Percentiles rank a stretch among this genome's conserved stretches.
phyloP scores from a whole-genome alignment of 2,888 invertebrate genomes.

The Lithodes maja region DNA sequence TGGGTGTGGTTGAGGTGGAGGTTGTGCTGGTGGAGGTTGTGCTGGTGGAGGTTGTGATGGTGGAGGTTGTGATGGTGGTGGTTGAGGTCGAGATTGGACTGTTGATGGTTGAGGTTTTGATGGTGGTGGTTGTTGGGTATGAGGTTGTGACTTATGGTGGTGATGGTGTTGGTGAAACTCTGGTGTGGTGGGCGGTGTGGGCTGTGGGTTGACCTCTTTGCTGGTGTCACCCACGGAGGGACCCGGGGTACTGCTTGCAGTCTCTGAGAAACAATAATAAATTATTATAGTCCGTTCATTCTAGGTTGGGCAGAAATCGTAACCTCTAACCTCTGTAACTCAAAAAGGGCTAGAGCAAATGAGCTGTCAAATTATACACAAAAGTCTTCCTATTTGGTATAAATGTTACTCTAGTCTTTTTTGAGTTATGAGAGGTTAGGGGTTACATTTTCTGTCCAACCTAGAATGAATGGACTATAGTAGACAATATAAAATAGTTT shows the following conservation, averaged over 20 bases:
- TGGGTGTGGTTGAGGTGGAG: neutral
- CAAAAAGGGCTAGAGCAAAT: too few species aligned
- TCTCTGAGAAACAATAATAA: neutral
- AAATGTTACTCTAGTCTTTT: too few species aligned
- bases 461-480: too few species aligned
- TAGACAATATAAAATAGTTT: too few species aligned
- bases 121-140: neutral
- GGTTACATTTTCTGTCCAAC: too few species aligned
- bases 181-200: neutral
- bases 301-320: too few species aligned
- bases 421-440: too few species aligned
- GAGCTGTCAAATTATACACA: too few species aligned
- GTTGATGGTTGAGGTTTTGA: neutral
- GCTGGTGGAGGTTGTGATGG: neutral
- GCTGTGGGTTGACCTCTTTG: neutral
- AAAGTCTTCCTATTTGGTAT: too few species aligned
- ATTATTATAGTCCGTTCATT: too few species aligned
- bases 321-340: too few species aligned
- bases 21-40: neutral
- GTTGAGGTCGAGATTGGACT: neutral
- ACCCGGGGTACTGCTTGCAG: constrained; percentile 2
- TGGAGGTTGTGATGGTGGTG: neutral
- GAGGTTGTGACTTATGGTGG: neutral
- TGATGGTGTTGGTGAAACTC: neutral
- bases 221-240: neutral